These are phyloP conservation scores for Spisula subtruncata DNA, from an alignment of 2,888 invertebrate species.

Conservation along the genomic window DNA sequence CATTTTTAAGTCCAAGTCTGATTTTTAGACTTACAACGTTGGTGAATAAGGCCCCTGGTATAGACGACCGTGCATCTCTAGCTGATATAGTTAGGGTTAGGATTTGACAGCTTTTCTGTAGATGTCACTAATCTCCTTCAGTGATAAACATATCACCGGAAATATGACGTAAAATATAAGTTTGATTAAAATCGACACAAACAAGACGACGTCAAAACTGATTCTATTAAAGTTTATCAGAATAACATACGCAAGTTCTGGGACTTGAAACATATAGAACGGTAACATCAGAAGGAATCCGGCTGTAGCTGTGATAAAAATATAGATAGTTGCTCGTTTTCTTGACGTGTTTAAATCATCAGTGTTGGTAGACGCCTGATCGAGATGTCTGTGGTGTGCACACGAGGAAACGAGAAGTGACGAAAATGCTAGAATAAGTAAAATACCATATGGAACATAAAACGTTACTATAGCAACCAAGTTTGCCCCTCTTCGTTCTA, in stretches of 20 bases:
- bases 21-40: too few species aligned
- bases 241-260: slow-evolving; percentile 50
- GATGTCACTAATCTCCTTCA: slow-evolving; percentile 57
- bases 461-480: slow-evolving; percentile 64
- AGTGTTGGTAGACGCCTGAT: slow-evolving; percentile 35
- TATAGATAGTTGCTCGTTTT: slow-evolving; percentile 59
- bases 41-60: too few species aligned
- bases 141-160: slow-evolving; percentile 61
- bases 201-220: slow-evolving; percentile 47
- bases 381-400: slow-evolving; percentile 53
- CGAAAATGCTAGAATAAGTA: slow-evolving; percentile 62
- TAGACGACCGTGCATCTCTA: too few species aligned
- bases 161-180: slow-evolving; percentile 61
- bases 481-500: slow-evolving; percentile 41
- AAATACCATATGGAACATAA: slow-evolving; percentile 65
- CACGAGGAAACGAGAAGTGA: slow-evolving; percentile 60
- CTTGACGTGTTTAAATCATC: slow-evolving; percentile 50
- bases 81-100: not conserved
- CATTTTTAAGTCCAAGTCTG: too few species aligned
- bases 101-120: slow-evolving; percentile 51
- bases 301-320: slow-evolving; percentile 61
- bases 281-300: slow-evolving; percentile 65
- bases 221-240: slow-evolving; percentile 35
- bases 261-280: slow-evolving; percentile 62
- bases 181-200: slow-evolving; percentile 54